Conservation (phyloP, 2,797 vertebrate species). For the Cetoscarus ocellatus region DNA sequence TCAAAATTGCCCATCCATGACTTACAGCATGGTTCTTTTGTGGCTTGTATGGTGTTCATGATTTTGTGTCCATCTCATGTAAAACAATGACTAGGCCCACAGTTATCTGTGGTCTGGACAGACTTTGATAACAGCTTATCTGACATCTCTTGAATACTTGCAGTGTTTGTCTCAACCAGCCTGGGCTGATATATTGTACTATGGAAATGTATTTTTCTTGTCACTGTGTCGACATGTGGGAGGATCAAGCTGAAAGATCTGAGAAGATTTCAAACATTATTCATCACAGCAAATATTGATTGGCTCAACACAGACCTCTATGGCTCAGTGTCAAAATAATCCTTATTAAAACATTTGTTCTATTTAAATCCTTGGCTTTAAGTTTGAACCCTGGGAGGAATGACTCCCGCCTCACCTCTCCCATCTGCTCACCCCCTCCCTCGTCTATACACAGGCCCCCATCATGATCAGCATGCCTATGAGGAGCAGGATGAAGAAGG, state of each 20-base stretch:
- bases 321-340: slow-evolving; percentile 55
- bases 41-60: slow-evolving; percentile 23
- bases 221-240: slow-evolving; percentile 26
- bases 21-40: slow-evolving; percentile 19
- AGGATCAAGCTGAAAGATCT: slow-evolving; percentile 43
- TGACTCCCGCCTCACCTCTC: slow-evolving; percentile 12
- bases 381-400: slow-evolving; percentile 25
- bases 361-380: slow-evolving; percentile 77
- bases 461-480: slow-evolving; percentile 66
- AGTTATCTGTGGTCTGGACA: slow-evolving; percentile 26
- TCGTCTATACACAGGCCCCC: slow-evolving; percentile 50
- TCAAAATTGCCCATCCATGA: neutral
- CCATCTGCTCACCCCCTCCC: slow-evolving; percentile 9
- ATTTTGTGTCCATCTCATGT: slow-evolving; percentile 31
- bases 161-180: slow-evolving; percentile 11
- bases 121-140: slow-evolving; percentile 5
- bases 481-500: slow-evolving; percentile 58
- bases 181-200: slow-evolving; percentile 19
- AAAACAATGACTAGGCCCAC: slow-evolving; percentile 29
- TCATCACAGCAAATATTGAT: slow-evolving; percentile 57
- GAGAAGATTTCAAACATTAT: slow-evolving; percentile 50
- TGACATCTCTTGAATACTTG: slow-evolving; percentile 23
- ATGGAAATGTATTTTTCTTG: slow-evolving; percentile 18
- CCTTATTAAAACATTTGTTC: slow-evolving; percentile 47
- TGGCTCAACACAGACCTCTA: slow-evolving; percentile 44